Conservation (phyloP, 1,140 invertebrate species). For the Cherax quadricarinatus region DNA sequence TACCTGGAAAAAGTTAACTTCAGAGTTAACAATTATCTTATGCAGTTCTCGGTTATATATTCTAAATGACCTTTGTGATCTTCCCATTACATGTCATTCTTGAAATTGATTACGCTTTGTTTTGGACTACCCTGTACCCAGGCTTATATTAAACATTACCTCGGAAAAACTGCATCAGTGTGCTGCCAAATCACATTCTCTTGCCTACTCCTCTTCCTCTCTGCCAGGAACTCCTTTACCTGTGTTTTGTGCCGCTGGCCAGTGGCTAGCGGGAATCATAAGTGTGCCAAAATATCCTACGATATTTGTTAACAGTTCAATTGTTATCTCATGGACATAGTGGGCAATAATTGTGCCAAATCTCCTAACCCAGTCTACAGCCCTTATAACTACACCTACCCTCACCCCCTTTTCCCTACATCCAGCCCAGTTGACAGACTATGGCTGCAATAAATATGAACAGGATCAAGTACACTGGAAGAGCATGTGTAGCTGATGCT, state of each 20-base stretch:
- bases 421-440: not conserved
- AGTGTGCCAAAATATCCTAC: not conserved
- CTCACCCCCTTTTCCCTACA: not conserved
- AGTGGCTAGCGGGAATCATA: not conserved
- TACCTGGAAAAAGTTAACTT: too few relatives aligned
- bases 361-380: not conserved
- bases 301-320: not conserved
- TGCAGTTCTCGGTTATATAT: too few relatives aligned
- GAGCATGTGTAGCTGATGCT: not conserved
- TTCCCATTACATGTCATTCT: too few relatives aligned
- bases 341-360: constrained; percentile 38
- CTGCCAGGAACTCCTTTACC: not conserved
- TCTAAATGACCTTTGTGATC: too few relatives aligned
- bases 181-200: not conserved
- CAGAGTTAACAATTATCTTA: too few relatives aligned
- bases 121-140: too few relatives aligned
- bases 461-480: too few relatives aligned
- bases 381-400: too few relatives aligned
- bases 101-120: too few relatives aligned
- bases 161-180: too few relatives aligned
- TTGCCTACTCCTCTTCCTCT: not conserved
- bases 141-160: too few relatives aligned
- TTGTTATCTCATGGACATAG: not conserved
- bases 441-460: not conserved
- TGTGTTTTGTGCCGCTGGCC: not conserved